Evolutionary conservation across 2,797 vertebrate species (phyloP).

Genomic region (Myioborus melanocephalus): DNA sequence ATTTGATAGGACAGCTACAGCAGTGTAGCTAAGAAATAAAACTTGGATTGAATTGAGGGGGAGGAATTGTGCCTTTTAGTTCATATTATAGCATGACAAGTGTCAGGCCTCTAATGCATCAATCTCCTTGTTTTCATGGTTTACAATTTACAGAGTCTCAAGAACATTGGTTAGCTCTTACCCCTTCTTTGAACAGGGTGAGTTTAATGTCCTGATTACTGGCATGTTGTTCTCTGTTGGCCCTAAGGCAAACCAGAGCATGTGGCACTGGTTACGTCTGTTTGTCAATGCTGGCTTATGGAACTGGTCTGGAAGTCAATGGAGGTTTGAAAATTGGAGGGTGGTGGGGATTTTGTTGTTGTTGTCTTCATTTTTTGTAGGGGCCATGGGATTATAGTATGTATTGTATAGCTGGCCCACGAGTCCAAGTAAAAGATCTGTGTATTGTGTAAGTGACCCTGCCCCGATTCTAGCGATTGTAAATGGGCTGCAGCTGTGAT

Average conservation of each 20-base stretch:
- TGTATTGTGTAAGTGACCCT: no score
- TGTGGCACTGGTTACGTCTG: background rate
- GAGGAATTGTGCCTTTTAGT: background rate
- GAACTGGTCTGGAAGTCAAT: background rate
- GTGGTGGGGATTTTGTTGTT: background rate
- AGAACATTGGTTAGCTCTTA: background rate
- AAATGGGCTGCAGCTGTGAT: no score
- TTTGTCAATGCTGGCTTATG: background rate
- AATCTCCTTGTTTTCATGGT: background rate
- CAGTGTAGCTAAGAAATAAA: background rate
- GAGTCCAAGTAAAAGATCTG: no score
- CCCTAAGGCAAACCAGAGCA: background rate
- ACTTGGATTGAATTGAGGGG: background rate
- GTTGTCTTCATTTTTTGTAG: background rate
- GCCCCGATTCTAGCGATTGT: no score
- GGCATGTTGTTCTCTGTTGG: background rate
- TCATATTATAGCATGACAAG: background rate
- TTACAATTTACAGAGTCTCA: background rate
- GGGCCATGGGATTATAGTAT: no score
- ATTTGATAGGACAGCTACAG: background rate
- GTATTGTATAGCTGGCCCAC: no score
- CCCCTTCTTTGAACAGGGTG: background rate
- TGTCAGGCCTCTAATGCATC: background rate
- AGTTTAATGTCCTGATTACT: background rate
- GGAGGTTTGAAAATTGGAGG: background rate